Evolutionary conservation across 1,140 invertebrate genomes (phyloP), one percentile per base, ranked within the genome.

Genomic region (Venustaconcha ellipsiformis): DNA sequence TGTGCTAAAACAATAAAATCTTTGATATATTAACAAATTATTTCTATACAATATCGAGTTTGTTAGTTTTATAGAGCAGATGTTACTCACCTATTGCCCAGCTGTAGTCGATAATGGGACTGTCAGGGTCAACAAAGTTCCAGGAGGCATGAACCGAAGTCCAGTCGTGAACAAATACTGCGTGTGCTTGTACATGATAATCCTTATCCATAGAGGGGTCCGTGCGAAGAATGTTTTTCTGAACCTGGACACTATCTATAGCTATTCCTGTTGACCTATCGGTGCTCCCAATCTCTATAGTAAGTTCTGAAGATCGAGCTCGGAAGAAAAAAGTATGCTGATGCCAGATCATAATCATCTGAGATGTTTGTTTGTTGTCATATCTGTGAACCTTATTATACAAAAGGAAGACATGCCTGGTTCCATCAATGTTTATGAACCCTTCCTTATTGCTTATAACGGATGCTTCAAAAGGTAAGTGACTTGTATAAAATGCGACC

Each of bases 1-100:
- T 26, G 2, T 26, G 26, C 26, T 26, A 26, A 2, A 26, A 2
- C 1, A 26, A 2, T 26, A 26, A 26, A 26, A 1, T 26, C 26
- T 26, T 26, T 26, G 26, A 26, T 2, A 26, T 26, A 26, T 26
- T 1, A 26, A 1, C 26, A 26, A 26, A 1, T 26, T 26, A 26
- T 26, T 26, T 26, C 26, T 1, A 26, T 26, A 26, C 26, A 26
- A 26, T 1, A 1, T 26, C 26, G 26, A 1, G 4, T 37, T 6
- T 37, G 37, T 37, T 4, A 2, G 37, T 37, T 0, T 37, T 2
- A 6, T 0, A 37, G 37, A 6, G 6, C 0, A 6, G 4, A 37
- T 6, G 37, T 37, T 30, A 70, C 71, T 70, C 68, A 80, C 80
- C 80, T 64, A 82, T 66, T 14, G 80, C 80, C 78, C 78, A 82